phyloP scores from a whole-genome alignment of 2,113 vertebrate genomes.

The Promerops cafer region DNA sequence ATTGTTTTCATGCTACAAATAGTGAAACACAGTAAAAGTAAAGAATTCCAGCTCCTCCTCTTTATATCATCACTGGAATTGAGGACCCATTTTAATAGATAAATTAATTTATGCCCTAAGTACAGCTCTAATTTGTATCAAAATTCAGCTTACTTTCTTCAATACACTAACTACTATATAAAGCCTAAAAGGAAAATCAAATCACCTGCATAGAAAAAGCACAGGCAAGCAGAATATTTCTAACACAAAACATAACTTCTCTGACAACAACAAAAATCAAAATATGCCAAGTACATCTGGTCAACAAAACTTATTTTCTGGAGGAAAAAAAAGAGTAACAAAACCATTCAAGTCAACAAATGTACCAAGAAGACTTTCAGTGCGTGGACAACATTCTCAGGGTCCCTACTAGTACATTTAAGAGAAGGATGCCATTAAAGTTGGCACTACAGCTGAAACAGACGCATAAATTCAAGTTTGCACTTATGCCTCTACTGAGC shows the following conservation, averaged over 20 bases:
- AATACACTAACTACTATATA: background rate
- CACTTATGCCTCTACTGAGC: background rate
- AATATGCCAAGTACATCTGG: background rate
- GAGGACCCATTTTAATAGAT: background rate
- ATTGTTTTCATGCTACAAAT: background rate
- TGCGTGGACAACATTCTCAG: background rate
- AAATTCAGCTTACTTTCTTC: background rate
- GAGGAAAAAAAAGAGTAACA: background rate
- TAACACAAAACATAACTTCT: background rate
- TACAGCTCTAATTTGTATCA: background rate
- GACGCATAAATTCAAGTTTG: background rate
- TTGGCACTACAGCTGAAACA: background rate
- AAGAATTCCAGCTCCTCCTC: background rate
- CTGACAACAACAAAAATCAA: background rate
- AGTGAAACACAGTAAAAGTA: background rate
- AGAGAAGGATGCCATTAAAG: background rate
- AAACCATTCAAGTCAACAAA: background rate
- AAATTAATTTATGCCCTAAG: background rate
- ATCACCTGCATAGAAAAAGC: background rate
- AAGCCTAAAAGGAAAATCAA: background rate
- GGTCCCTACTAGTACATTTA: accelerated
- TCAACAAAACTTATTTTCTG: background rate
- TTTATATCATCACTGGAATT: background rate
- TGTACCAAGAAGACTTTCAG: background rate
- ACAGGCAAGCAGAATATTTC: background rate